Conservation (phyloP, 2,888 invertebrate genomes). For the Tachina grossa region DNA sequence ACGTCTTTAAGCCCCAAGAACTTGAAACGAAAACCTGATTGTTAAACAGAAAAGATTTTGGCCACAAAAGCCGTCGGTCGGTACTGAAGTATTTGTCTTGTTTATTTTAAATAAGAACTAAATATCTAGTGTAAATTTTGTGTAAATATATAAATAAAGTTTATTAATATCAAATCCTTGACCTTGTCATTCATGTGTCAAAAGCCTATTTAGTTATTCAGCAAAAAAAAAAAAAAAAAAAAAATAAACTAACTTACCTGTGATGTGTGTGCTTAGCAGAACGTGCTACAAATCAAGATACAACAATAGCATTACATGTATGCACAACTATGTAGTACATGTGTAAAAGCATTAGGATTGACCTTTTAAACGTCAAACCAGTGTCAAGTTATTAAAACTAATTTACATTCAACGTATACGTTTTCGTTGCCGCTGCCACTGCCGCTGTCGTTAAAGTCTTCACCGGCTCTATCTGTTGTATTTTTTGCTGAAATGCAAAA, state of each 20-base stretch:
- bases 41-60: neutral
- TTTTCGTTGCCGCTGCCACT: neutral
- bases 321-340: neutral
- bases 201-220: neutral
- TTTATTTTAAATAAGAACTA: neutral
- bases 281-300: slow-evolving; percentile 13
- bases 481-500: slow-evolving; percentile 3
- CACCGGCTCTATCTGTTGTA: slow-evolving; percentile 1
- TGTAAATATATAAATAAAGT: neutral
- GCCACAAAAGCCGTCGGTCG: slow-evolving; percentile 60
- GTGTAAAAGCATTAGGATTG: slow-evolving; percentile 55
- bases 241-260: slow-evolving; percentile 11
- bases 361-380: slow-evolving; percentile 69
- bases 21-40: neutral
- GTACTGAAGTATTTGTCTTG: neutral
- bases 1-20: slow-evolving; percentile 22
- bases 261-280: slow-evolving; percentile 10
- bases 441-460: neutral
- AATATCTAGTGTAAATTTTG: slow-evolving; percentile 1
- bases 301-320: neutral
- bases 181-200: slow-evolving; percentile 46
- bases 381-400: slow-evolving; percentile 66
- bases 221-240: slow-evolving; percentile 34
- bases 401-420: slow-evolving; percentile 32
- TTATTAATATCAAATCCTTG: slow-evolving; percentile 41